Evolutionary conservation across 2,888 invertebrate species (phyloP), one percentile per base, ranked within the genome.

Genomic region (Helicoverpa assulta): DNA sequence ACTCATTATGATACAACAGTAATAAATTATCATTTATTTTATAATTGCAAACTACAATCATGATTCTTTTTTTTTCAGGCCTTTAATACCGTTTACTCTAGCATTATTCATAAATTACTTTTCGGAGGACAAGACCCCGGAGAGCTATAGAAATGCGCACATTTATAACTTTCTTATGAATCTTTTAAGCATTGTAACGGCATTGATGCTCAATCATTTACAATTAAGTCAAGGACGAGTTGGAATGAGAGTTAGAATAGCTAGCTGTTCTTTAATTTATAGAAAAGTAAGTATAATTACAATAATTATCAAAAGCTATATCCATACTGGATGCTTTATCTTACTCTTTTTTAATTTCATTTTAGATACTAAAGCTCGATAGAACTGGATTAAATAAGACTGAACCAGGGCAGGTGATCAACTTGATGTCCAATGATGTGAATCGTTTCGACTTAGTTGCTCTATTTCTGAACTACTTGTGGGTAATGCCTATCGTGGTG

Each of bases 361-460:
- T 90, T 70, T 82, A 95, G 95, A 93, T 95, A 70, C 81, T 95
- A 66, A 94, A 91, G 87, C 88, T 95, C 5, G 97, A 97, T 85
- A 96, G 96, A 76, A 90, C 93, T 1, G 96, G 97, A 0, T 86
- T 97, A 76, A 96, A 95, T 60, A 95, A 96, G 89, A 97, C 97
- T 89, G 85, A 96, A 94, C 91, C 97, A 80, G 98, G 98, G 0
- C 97, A 98, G 91, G 97, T 98, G 83, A 97, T 98, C 57, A 98
- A 98, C 90, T 91, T 98, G 67, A 96, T 98, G 93, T 98, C 98
- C 0, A 98, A 98, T 85, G 98, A 98, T 88, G 98, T 98, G 3
- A 97, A 97, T 83, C 96, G 98, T 76, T 98, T 98, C 88, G 98
- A 98, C 87, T 91, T 97, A 90, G 96, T 97, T 26, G 96, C 97